These are phyloP conservation scores for Clarias laeviceps DNA, from an alignment of 2,797 vertebrate species.

Conservation along the genomic window DNA sequence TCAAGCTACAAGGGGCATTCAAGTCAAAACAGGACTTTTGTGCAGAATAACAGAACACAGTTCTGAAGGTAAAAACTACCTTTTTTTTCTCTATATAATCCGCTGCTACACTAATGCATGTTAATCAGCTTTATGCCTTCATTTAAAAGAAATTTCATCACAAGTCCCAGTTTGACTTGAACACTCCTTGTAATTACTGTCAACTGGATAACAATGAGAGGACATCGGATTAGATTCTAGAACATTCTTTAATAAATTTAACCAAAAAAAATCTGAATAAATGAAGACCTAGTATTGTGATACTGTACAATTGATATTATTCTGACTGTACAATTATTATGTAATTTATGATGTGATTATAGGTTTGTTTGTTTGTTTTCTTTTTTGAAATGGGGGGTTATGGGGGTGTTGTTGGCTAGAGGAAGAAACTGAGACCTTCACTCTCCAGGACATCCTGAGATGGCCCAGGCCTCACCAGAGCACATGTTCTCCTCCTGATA, in stretches of 20 bases:
- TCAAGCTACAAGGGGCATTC: too few species aligned
- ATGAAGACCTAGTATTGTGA: background rate
- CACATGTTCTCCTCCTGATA: constrained; percentile 44
- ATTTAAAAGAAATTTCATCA: too few species aligned
- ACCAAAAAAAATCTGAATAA: background rate
- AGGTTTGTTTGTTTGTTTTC: background rate
- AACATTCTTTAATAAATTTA: background rate
- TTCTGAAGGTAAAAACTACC: too few species aligned
- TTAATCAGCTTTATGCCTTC: too few species aligned
- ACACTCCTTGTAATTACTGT: too few species aligned
- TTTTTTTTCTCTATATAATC: too few species aligned
- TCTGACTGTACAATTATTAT: background rate
- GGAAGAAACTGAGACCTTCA: constrained; percentile 52
- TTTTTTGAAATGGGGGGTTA: background rate
- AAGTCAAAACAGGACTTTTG: too few species aligned
- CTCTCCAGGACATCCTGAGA: constrained; percentile 56
- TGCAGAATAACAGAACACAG: too few species aligned
- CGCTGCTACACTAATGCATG: too few species aligned
- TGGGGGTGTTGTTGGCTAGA: background rate
- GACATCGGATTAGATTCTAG: background rate
- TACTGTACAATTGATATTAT: background rate
- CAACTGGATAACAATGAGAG: background rate
- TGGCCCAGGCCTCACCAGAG: constrained; percentile 5
- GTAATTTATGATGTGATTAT: background rate
- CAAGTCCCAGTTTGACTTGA: too few species aligned